phyloP scores from a whole-genome alignment of 2,797 vertebrate species.

The Sternotherus odoratus region DNA sequence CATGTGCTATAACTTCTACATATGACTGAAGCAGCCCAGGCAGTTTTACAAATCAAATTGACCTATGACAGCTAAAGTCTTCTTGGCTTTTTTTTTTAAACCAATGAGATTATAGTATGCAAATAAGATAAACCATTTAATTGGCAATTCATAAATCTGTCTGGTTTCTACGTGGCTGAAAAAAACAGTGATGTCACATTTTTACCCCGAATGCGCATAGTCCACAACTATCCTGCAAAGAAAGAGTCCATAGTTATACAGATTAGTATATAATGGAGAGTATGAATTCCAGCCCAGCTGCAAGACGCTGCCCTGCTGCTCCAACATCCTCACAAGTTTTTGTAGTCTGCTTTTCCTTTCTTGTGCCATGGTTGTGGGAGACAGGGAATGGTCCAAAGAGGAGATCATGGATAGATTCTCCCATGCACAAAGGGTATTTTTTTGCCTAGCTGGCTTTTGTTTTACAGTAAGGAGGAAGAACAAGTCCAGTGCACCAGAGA shows the following conservation, averaged over 20 bases:
- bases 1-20: background rate
- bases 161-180: background rate
- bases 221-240: background rate
- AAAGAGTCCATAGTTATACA: too few relatives aligned
- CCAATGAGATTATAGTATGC: accelerated
- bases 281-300: background rate
- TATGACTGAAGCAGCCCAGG: background rate
- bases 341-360: background rate
- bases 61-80: accelerated
- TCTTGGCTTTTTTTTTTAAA: background rate
- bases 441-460: background rate
- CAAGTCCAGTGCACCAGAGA: background rate
- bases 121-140: accelerated
- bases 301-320: too few relatives aligned
- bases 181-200: background rate
- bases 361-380: background rate
- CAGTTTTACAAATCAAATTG: accelerated
- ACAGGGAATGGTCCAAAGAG: background rate
- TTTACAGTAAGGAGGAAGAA: background rate
- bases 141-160: accelerated
- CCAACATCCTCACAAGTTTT: background rate
- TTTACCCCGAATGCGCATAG: too few relatives aligned
- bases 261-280: background rate
- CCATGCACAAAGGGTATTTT: background rate
- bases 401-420: background rate